Conservation (phyloP, 1,140 invertebrate genomes). For the Copidosoma floridanum region DNA sequence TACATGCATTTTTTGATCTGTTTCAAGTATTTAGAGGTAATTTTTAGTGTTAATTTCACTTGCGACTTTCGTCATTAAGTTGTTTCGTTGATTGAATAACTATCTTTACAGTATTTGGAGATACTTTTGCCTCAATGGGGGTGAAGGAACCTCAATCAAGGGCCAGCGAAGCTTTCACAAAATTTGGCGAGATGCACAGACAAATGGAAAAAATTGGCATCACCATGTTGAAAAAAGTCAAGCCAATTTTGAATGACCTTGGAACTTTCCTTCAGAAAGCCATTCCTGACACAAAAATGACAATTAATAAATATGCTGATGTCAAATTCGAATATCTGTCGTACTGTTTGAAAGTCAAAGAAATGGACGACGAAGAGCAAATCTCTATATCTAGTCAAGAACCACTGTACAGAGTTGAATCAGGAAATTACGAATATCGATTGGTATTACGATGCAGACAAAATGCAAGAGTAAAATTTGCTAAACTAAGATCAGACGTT, state of each 20-base stretch:
- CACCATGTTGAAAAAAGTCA: constrained; percentile 85
- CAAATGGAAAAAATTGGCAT: constrained; percentile 90
- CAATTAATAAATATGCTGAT: constrained; percentile 96
- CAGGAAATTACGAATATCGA: constrained; percentile 98
- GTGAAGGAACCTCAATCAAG: constrained; percentile 92
- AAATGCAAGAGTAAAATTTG: constrained; percentile 87
- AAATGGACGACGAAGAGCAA: constrained; percentile 98
- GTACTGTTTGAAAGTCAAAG: constrained; percentile 96
- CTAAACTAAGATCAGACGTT: constrained; percentile 89
- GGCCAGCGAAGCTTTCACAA: constrained; percentile 92
- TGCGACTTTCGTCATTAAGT: not conserved
- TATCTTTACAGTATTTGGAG: constrained; percentile 83
- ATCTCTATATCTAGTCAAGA: constrained; percentile 92
- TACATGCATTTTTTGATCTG: constrained; percentile 72
- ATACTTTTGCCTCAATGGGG: constrained; percentile 91
- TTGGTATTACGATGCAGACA: constrained; percentile 92
- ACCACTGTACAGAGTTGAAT: constrained; percentile 95
- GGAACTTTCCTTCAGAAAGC: constrained; percentile 96
- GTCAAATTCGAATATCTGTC: constrained; percentile 98
- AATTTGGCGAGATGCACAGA: constrained; percentile 93
- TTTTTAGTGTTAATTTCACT: constrained; percentile 10
- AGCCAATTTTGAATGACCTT: constrained; percentile 89
- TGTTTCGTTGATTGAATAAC: constrained; percentile 38
- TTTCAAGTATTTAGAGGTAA: constrained; percentile 74
- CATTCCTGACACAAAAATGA: constrained; percentile 95